These are phyloP conservation scores for Amia ocellicauda DNA, from an alignment of 2,113 vertebrate species.

Conservation along the genomic window DNA sequence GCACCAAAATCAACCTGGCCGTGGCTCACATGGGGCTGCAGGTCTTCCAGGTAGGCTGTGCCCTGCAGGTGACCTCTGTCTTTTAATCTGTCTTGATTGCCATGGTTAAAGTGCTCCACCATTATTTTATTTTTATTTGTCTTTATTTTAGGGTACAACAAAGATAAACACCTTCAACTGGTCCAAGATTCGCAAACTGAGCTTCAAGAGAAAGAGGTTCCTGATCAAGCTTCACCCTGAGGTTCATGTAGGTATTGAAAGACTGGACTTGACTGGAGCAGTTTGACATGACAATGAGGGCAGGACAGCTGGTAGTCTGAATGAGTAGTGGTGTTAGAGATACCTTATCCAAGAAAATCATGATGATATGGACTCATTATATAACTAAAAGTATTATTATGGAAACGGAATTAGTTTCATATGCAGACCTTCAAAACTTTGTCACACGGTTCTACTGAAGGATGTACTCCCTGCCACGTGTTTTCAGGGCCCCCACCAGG, in stretches of 20 bases:
- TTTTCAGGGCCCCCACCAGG: slow-evolving; percentile 85
- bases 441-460: too few species aligned
- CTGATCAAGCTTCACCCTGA: slow-evolving; percentile 94
- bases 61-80: not conserved
- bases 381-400: too few species aligned
- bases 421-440: too few species aligned
- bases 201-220: slow-evolving; percentile 95
- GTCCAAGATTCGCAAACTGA: slow-evolving; percentile 96
- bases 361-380: too few species aligned
- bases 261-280: too few species aligned
- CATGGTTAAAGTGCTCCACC: not conserved
- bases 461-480: slow-evolving; percentile 14
- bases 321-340: too few species aligned
- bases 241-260: slow-evolving; percentile 74
- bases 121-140: not conserved
- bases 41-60: slow-evolving; percentile 88
- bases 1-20: slow-evolving; percentile 86
- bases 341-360: too few species aligned
- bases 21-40: slow-evolving; percentile 91
- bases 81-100: not conserved
- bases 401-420: too few species aligned
- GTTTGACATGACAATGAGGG: too few species aligned
- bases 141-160: slow-evolving; percentile 74
- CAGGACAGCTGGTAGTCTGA: too few species aligned
- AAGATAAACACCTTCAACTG: slow-evolving; percentile 99